Base-by-base conservation (phyloP, 2,113 vertebrate genomes). In the Dinomys branickii region DNA sequence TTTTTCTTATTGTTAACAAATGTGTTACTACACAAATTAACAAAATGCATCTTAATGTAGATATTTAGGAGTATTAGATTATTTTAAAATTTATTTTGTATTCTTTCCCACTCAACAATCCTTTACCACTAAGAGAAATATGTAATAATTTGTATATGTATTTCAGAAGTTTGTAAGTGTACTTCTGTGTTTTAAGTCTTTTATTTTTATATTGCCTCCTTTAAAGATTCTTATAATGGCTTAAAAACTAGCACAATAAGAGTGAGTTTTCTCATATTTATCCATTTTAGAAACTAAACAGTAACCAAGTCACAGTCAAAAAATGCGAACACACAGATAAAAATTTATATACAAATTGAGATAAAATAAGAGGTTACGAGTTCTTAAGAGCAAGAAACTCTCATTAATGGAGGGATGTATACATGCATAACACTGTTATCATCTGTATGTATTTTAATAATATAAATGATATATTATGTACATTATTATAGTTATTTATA, bases 401-500 rank as follows among this genome's bases (percentile, higher is more conserved):
- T 86, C 24, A n/a, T 30, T 92, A 38, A 87, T 8, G 1, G 35
- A 96, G 9, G 78, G 1, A 69, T 85, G 38, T 90, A 52, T 50
- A 73, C 41, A n/a, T 78, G 2, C 1, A 78, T 44, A 80, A 78
- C 41, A 41, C 11, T 69, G 73, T 65, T 81, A 44, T 24, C 54
- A 59, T 33, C 83, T 58, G 44, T 84, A 75, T 4, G 38, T 22
- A 94, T 65, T 71, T 26, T 56, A 88, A 12, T 19, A 28, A 10
- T 41, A 77, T 91, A 77, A 1, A 44, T 41, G 35, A 30, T 61
- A 59, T 69, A 17, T 30, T 61, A 52, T 73, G 10, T 30, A 2
- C 0, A 33, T 86, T 5, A 1, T 1, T 0, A 54, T n/a, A 1
- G 47, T 86, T 0, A 1, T 6, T 35, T 75, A 6, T 1, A 59